Percentiles rank a stretch among this genome's conserved stretches.
Evolutionary conservation across 1,140 invertebrate species (phyloP).

Genomic region (Eurosta solidaginis): DNA sequence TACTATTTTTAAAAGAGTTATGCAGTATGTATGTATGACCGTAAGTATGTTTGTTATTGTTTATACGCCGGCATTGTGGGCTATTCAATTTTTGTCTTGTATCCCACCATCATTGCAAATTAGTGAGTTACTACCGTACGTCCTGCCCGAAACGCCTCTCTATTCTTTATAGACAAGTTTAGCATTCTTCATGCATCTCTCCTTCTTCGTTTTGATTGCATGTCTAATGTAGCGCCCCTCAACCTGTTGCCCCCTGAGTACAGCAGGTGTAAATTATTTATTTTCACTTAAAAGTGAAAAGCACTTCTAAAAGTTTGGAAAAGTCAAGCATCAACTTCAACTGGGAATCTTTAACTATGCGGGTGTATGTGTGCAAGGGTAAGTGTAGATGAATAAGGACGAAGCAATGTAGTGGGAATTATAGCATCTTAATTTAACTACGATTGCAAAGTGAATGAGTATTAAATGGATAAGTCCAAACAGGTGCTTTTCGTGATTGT

Average conservation of each 20-base stretch:
- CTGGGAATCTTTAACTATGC: too few species aligned
- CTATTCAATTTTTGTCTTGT: neutral
- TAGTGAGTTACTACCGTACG: too few species aligned
- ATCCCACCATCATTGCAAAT: too few species aligned
- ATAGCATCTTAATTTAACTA: too few species aligned
- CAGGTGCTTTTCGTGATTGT: neutral
- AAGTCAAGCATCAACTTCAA: neutral
- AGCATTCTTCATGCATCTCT: too few species aligned
- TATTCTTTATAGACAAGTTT: too few species aligned
- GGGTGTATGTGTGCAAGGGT: neutral
- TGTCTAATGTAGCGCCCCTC: neutral
- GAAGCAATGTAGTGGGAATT: too few species aligned
- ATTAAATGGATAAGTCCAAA: neutral
- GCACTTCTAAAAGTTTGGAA: neutral
- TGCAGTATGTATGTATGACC: neutral
- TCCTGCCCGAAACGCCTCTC: too few species aligned
- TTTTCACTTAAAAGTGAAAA: constrained; percentile 56
- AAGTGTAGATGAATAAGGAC: neutral
- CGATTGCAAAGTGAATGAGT: neutral
- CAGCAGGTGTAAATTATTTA: constrained; percentile 59
- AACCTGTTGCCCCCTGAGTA: constrained; percentile 39
- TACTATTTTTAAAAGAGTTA: neutral
- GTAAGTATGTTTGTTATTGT: neutral
- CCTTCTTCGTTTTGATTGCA: neutral
- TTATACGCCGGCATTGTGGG: neutral